Evolutionary conservation across 1,140 invertebrate species (phyloP), one percentile per base, ranked within the genome.

Genomic region (Sminthurides bifidus): DNA sequence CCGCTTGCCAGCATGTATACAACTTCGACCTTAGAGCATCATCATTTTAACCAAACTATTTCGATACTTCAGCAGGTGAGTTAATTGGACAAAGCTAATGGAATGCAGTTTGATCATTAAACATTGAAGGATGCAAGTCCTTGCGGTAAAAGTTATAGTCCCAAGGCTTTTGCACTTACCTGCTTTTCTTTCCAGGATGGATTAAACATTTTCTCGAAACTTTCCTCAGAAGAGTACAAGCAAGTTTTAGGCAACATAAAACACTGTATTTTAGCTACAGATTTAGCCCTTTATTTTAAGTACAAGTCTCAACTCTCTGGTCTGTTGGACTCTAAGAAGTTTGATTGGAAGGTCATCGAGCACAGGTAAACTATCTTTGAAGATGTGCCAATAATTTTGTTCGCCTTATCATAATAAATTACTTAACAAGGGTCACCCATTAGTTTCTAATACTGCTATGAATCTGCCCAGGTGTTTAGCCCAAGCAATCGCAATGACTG

Each of bases 21-120:
- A 8, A 88, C 85, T 14, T 86, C 83, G 4, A 85, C 85, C 15
- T 27, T 52, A n/a, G 86, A 89, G 67, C 84, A 88, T 68, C 86
- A 89, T 68, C 86, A 89, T 68, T 90, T 88, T 66, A 89, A 89
- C 68, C 85, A 87, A 65, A 88, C 86, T 1, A 82, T 88, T 8
- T 83, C 81, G 8, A 89, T 90, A 65, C 69, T 89, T 5, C 83
- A 86, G 69, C 83, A 85, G 77, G 82, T 84, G 59, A 57, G 15
- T 50, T 29, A 10, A 6, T n/a, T n/a, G n/a, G n/a, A n/a, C n/a
- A n/a, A n/a, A n/a, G n/a, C n/a, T n/a, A n/a, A n/a, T n/a, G n/a
- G n/a, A n/a, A n/a, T n/a, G n/a, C n/a, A n/a, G n/a, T n/a, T n/a
- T n/a, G n/a, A n/a, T n/a, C n/a, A n/a, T n/a, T n/a, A n/a, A n/a